Evolutionary conservation across 2,888 invertebrate genomes (phyloP).

Genomic region (Drosophila tripunctata): DNA sequence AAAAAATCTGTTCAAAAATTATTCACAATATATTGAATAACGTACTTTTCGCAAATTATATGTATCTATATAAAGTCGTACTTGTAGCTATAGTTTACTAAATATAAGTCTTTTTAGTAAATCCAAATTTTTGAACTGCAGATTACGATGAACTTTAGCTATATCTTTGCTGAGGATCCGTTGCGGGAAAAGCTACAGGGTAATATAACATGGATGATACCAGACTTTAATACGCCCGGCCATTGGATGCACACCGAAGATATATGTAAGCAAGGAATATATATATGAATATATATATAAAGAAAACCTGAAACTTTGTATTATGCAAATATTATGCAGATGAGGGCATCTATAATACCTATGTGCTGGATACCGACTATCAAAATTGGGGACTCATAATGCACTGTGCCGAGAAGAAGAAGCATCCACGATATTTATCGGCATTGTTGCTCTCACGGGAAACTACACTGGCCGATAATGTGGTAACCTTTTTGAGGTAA

Average conservation of each 20-base stretch:
- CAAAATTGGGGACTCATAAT: constrained; percentile 92
- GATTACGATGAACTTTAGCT: constrained; percentile 95
- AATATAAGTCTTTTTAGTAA: no score
- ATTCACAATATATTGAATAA: no score
- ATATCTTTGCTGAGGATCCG: constrained; percentile 93
- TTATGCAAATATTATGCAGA: constrained; percentile 86
- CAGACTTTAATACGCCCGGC: constrained; percentile 89
- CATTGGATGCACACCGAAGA: constrained; percentile 95
- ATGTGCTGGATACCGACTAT: constrained; percentile 93
- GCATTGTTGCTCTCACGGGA: constrained; percentile 91
- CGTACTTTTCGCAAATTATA: no score
- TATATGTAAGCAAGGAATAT: constrained; percentile 87
- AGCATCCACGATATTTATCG: constrained; percentile 91
- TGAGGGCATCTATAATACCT: constrained; percentile 95
- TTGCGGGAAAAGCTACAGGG: constrained; percentile 91
- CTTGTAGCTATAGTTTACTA: no score
- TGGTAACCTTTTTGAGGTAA: constrained; percentile 84
- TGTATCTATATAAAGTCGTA: no score
- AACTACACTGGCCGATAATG: constrained; percentile 86
- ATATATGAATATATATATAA: not conserved
- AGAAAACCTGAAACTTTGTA: not conserved
- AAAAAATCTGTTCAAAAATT: no score
- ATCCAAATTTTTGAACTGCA: constrained; percentile 78
- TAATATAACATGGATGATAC: constrained; percentile 94
- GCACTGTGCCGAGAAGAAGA: constrained; percentile 93